These are phyloP conservation scores for Cyrtodaria siliqua DNA, from an alignment of 2,888 invertebrate species.

Conservation along the genomic window DNA sequence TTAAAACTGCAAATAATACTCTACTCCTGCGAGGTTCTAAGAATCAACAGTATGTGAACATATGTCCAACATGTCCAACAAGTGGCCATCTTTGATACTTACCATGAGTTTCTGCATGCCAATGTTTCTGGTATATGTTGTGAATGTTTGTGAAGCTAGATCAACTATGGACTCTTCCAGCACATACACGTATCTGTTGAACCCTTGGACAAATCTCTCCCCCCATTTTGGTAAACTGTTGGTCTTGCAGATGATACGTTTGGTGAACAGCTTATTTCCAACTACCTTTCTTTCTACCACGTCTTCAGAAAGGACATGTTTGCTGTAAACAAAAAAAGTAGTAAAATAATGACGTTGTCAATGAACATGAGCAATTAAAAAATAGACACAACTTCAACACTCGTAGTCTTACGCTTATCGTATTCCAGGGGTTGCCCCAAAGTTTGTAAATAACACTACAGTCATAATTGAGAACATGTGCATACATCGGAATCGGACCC, in stretches of 20 bases:
- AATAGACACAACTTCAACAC: too few relatives aligned
- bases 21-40: too few relatives aligned
- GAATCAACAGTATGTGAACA: too few relatives aligned
- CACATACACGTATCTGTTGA: conserved; percentile 26
- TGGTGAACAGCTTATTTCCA: conserved; percentile 38
- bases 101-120: conserved; percentile 92
- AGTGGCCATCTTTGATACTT: conserved; percentile 69
- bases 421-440: too few relatives aligned
- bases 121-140: conserved; percentile 62
- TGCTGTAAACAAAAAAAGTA: conserved; percentile 84
- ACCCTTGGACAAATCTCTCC: conserved; percentile 85
- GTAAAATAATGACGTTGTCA: too few relatives aligned
- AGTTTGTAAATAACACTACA: too few relatives aligned
- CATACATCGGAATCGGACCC: too few relatives aligned
- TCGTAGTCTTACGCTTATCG: too few relatives aligned
- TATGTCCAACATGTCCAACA: not conserved
- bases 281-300: conserved; percentile 36
- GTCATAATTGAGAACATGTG: too few relatives aligned
- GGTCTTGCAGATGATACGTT: conserved; percentile 47
- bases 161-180: conserved; percentile 59
- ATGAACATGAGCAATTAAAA: too few relatives aligned
- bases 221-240: conserved; percentile 45
- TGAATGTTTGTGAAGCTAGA: conserved; percentile 31
- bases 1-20: too few relatives aligned
- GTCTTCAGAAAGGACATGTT: conserved; percentile 57